Evolutionary conservation across 2,888 invertebrate genomes (phyloP), one percentile per base, ranked within the genome.

Genomic region (Cheilosia scutellata): DNA sequence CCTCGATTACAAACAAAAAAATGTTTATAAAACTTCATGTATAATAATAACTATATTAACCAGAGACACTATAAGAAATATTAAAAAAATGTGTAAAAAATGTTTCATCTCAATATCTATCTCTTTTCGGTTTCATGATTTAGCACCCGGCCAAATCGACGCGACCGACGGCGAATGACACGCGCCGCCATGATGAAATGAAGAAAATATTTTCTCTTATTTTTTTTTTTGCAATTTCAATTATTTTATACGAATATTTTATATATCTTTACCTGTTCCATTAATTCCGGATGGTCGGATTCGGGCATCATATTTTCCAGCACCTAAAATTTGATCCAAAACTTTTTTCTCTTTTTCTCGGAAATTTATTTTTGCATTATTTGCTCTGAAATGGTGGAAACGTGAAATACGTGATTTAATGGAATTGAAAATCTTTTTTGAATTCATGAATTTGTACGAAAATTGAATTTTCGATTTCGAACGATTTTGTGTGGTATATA

Each of bases 271-370:
- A 97, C 98, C 98, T 95, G 97, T 97, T 92, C 97, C 97, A 93
- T 98, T 98, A 93, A 97, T 96, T 89, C 98, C 98, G 74, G 97
- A 97, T 71, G 98, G 98, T 91, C 98, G 94, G 92, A 98, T 98
- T 91, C 98, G 94, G 88, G 97, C 97, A 93, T 98, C 98, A 94
- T 98, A 98, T 89, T 96, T 95, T 88, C 96, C 96, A 87, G 96
- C 96, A 88, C 97, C 97, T 91, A 98, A 94, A 93, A 98, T 98
- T 93, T 96, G 96, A 93, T 98, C 98, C 93, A 98, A 94, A 90
- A 98, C 97, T 93, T 97, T 96, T 93, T 98, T 98, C 94, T 98
- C 98, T 93, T 96, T 97, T 94, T 97, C 97, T 90, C 98, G 95
- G 94, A 97, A 97, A 94, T 98, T 98, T 93, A 96, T 95, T 94